Evolutionary conservation across 2,113 vertebrate species (phyloP).

Genomic region (Pseudorasbora parva): DNA sequence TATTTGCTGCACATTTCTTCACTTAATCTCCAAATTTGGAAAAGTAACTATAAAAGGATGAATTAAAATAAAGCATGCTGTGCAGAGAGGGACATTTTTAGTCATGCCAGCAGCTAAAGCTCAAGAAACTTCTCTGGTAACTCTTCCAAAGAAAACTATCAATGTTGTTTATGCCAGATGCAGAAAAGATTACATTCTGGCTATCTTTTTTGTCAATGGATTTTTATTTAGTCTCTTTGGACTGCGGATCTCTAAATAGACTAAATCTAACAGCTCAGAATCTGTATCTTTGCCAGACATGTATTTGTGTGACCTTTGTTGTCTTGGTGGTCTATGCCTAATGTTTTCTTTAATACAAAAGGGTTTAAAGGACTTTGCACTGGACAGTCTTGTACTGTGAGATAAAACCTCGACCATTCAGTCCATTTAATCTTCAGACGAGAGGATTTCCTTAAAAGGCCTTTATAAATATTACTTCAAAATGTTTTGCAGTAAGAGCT

Average conservation of each 20-base stretch:
- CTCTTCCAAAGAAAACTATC: slow-evolving; percentile 38
- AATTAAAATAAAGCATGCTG: background rate
- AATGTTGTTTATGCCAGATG: slow-evolving; percentile 36
- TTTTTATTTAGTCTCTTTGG: slow-evolving; percentile 7
- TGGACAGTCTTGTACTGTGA: slow-evolving; percentile 6
- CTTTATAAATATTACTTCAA: background rate
- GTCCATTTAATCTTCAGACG: slow-evolving; percentile 8
- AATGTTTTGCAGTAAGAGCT: slow-evolving; percentile 5
- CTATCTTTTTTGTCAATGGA: slow-evolving; percentile 29
- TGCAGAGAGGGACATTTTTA: slow-evolving; percentile 22
- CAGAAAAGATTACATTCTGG: background rate
- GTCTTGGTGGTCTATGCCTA: slow-evolving; percentile 34
- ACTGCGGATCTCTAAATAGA: slow-evolving; percentile 17
- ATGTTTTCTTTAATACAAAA: slow-evolving; percentile 38
- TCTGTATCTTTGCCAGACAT: slow-evolving; percentile 14
- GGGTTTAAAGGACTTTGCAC: slow-evolving; percentile 15
- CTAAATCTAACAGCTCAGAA: slow-evolving; percentile 30
- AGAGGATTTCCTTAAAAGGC: background rate
- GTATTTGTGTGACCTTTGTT: slow-evolving; percentile 9
- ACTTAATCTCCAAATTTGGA: slow-evolving; percentile 25
- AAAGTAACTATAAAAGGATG: slow-evolving; percentile 16
- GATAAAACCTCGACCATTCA: slow-evolving; percentile 24
- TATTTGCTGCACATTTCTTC: background rate
- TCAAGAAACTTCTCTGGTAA: slow-evolving; percentile 18
- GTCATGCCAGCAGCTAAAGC: slow-evolving; percentile 20